Conservation (phyloP, 1,140 invertebrate genomes). For the Drosophila nannoptera region DNA sequence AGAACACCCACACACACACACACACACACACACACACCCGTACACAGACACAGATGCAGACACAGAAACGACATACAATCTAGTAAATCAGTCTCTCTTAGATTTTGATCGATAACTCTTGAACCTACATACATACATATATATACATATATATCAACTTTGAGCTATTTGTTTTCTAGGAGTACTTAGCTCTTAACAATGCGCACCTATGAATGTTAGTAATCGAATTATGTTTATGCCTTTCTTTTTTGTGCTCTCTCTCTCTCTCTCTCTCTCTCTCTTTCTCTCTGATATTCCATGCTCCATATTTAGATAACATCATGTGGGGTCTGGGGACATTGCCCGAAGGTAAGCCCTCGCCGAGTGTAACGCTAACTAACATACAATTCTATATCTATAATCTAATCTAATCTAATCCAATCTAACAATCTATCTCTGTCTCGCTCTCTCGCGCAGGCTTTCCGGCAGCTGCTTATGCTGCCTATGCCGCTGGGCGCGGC, state of each 20-base stretch:
- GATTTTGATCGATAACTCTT: slow-evolving; percentile 1
- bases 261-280: slow-evolving; percentile 50
- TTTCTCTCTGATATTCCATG: slow-evolving; percentile 48
- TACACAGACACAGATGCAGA: too few species aligned
- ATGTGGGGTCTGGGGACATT: slow-evolving; percentile 98
- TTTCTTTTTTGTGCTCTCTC: slow-evolving; percentile 62
- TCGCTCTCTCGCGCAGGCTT: slow-evolving; percentile 84
- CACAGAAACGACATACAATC: slow-evolving; percentile 13
- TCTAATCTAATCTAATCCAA: not conserved
- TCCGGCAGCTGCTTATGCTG: slow-evolving; percentile 93
- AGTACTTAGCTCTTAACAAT: slow-evolving; percentile 44
- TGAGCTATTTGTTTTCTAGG: slow-evolving; percentile 13
- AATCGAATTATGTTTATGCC: slow-evolving; percentile 57
- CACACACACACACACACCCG: slow-evolving; percentile 19
- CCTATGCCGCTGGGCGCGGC: slow-evolving; percentile 94
- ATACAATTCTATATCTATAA: not conserved
- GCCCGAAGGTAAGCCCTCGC: slow-evolving; percentile 91
- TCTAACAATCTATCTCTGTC: not conserved
- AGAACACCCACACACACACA: slow-evolving; percentile 40
- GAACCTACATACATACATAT: not conserved
- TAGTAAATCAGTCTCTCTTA: slow-evolving; percentile 48
- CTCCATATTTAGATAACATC: slow-evolving; percentile 88
- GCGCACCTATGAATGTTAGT: slow-evolving; percentile 52
- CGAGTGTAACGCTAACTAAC: not conserved
- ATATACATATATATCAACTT: slow-evolving; percentile 35